These are phyloP conservation scores for Tetragonula carbonaria DNA, from an alignment of 2,888 invertebrate genomes.

Conservation along the genomic window DNA sequence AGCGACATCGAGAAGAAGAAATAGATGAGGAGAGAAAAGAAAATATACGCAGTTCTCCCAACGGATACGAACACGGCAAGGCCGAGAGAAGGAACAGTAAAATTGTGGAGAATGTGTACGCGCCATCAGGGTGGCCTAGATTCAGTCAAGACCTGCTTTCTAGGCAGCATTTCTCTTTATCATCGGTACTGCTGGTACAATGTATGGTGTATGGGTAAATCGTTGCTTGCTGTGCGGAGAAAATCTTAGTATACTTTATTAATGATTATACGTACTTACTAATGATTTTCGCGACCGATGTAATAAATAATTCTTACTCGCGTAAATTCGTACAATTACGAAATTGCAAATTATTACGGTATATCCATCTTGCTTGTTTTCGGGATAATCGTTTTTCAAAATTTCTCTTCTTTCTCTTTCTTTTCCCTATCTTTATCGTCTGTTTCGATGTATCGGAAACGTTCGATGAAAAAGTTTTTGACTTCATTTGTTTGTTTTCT, in stretches of 20 bases:
- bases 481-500: too few species aligned
- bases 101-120: conserved; percentile 82
- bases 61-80: conserved; percentile 72
- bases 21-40: conserved; percentile 47
- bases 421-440: neutral
- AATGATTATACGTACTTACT: conserved; percentile 13
- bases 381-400: too few species aligned
- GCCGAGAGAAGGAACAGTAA: conserved; percentile 80
- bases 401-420: neutral
- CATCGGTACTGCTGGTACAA: conserved; percentile 76
- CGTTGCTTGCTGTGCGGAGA: conserved; percentile 73
- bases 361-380: too few species aligned
- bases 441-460: too few species aligned
- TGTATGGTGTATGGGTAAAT: conserved; percentile 74
- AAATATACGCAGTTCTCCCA: conserved; percentile 61
- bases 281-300: conserved; percentile 16
- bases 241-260: conserved; percentile 66
- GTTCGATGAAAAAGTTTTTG: neutral
- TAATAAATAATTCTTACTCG: neutral
- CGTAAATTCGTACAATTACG: neutral
- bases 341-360: neutral
- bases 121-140: conserved; percentile 83
- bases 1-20: conserved; percentile 37
- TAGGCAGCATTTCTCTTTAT: conserved; percentile 84
- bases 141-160: conserved; percentile 84